These are phyloP conservation scores for Spodoptera frugiperda DNA, from an alignment of 1,140 invertebrate species.

Conservation along the genomic window DNA sequence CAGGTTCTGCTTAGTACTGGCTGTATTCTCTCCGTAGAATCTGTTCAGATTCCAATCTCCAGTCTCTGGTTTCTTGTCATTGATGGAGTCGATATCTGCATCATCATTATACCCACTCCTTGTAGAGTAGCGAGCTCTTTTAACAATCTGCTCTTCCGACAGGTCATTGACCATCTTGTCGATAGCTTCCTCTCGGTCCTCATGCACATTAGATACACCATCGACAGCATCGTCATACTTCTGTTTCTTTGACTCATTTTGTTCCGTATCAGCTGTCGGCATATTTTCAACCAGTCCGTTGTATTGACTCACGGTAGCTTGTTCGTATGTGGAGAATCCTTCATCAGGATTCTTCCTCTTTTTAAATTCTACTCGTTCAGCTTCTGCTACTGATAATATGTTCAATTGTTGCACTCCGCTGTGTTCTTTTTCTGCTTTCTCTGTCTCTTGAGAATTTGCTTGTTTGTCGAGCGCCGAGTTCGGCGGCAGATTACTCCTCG, in stretches of 20 bases:
- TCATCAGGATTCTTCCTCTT: constrained; percentile 94
- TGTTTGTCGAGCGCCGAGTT: no score
- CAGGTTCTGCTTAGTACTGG: constrained; percentile 98
- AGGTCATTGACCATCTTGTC: constrained; percentile 98
- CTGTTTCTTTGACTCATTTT: constrained; percentile 96
- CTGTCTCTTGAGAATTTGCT: no score
- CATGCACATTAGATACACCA: constrained; percentile 93
- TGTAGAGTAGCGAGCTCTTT: constrained; percentile 97
- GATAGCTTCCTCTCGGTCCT: constrained; percentile 95
- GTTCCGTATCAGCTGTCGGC: constrained; percentile 93
- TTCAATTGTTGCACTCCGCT: no score
- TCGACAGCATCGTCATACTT: constrained; percentile 98
- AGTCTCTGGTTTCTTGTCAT: constrained; percentile 97
- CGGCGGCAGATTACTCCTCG: no score
- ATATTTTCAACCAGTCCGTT: constrained; percentile 95
- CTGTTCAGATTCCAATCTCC: constrained; percentile 94
- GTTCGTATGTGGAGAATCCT: constrained; percentile 97
- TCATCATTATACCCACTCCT: constrained; percentile 98
- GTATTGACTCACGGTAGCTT: constrained; percentile 96
- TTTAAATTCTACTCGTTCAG: constrained; percentile 93
- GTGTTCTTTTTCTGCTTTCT: no score
- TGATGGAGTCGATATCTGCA: constrained; percentile 98
- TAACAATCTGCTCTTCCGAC: constrained; percentile 96
- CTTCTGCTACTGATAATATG: constrained; percentile 96
- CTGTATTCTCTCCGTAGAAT: constrained; percentile 99